Base-by-base conservation (phyloP, 2,888 invertebrate species). In the Drosophila paramelanica region DNA sequence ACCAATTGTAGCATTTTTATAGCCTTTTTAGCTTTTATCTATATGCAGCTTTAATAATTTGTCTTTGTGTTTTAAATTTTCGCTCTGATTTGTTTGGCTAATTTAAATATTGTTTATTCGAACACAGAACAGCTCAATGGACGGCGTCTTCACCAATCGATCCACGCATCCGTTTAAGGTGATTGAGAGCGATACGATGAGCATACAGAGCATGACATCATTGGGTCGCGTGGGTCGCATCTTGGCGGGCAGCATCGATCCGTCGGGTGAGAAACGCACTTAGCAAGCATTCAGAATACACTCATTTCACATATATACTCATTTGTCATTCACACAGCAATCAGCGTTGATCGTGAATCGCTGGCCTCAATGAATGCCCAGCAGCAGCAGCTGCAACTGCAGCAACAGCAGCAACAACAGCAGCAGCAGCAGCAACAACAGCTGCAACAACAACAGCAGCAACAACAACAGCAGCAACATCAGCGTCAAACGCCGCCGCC, bases 141-240 rank as follows among this genome's bases (percentile, higher is more conserved):
- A 97, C 87, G 96, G 96, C 67, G 94, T 96, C 13, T 96, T 94
- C 91, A 94, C 95, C 8, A 93, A 95, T 69, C 94, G 94, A 53
- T 94, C 95, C 85, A 94, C 94, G 49, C 97, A 96, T 92, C 97
- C 97, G 20, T 97, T 97, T 91, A 94, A 96, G 90, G 96, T 97
- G 74, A 97, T 97, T 87, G 97, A 98, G 81, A 96, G 96, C 88
- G 97, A 97, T 92, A 95, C 97, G 14, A 94, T 97, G 92, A 97
- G 97, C 91, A 93, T 97, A 83, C 97, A 97, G 92, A 97, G 97
- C 90, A 96, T 97, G 94, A 96, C 97, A 81, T 97, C 97, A 51
- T 93, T 97, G 64, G 97, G 97, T 25, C 94, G 97, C 82, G 95
- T 97, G 72, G 97, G 97, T 31, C 93, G 96, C 79, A 95, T 97